These are phyloP conservation scores for Thelaira solivaga DNA, from an alignment of 2,888 invertebrate species.

Conservation along the genomic window DNA sequence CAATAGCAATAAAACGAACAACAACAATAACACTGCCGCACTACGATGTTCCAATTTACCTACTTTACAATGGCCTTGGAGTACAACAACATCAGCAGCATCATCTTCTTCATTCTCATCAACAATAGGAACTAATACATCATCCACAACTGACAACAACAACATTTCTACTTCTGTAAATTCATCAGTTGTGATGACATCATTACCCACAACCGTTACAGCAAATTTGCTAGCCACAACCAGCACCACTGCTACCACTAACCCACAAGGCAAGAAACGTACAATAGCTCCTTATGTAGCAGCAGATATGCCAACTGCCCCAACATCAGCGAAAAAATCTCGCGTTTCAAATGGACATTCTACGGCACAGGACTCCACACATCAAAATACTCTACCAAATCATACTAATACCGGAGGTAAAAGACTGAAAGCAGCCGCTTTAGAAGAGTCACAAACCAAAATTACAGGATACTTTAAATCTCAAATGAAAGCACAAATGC, in stretches of 20 bases:
- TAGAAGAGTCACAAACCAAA: constrained; percentile 82
- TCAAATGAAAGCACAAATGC: constrained; percentile 85
- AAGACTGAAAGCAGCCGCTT: constrained; percentile 75
- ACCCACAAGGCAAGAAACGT: constrained; percentile 66
- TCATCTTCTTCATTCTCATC: constrained; percentile 52
- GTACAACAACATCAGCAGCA: constrained; percentile 67
- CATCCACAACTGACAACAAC: constrained; percentile 60
- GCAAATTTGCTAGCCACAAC: constrained; percentile 24
- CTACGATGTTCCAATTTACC: constrained; percentile 66
- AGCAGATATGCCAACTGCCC: constrained; percentile 39
- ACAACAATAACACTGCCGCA: constrained; percentile 62
- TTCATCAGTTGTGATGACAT: constrained; percentile 33
- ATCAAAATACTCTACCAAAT: constrained; percentile 15
- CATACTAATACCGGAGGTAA: constrained; percentile 63
- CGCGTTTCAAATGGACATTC: constrained; percentile 64
- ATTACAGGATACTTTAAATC: constrained; percentile 89
- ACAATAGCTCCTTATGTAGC: constrained; percentile 48
- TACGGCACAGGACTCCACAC: background rate
- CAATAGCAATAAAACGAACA: constrained; percentile 53
- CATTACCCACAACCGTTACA: constrained; percentile 37
- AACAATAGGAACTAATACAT: constrained; percentile 25
- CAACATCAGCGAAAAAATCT: constrained; percentile 68
- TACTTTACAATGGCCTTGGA: constrained; percentile 75
- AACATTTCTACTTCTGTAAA: constrained; percentile 60
- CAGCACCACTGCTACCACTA: constrained; percentile 34